phyloP scores from a whole-genome alignment of 2,113 vertebrate species.

The Danionella cerebrum region DNA sequence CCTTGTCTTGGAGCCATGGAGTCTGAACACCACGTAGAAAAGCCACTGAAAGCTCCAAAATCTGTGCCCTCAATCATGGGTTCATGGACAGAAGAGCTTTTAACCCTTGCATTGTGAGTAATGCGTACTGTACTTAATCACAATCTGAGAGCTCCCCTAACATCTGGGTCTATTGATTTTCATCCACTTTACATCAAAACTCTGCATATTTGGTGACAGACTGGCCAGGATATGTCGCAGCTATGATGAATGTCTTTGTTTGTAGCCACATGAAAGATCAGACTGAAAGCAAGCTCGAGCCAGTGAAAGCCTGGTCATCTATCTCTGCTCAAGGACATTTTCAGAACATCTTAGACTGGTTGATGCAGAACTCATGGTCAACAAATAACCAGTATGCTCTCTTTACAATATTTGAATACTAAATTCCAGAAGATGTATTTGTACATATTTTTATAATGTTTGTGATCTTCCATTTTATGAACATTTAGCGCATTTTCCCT shows the following conservation, averaged over 20 bases:
- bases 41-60: conserved; percentile 39
- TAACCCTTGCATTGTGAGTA: conserved; percentile 42
- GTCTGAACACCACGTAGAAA: conserved; percentile 59
- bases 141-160: conserved; percentile 46
- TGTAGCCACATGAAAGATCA: background rate
- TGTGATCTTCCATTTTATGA: too few species aligned
- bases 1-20: conserved; percentile 54
- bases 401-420: too few species aligned
- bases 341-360: background rate
- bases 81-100: conserved; percentile 38
- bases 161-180: conserved; percentile 52
- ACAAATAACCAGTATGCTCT: background rate
- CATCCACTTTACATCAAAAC: conserved; percentile 54
- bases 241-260: conserved; percentile 2
- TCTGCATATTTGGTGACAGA: conserved; percentile 62
- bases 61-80: background rate
- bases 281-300: background rate
- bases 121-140: conserved; percentile 54
- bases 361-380: background rate
- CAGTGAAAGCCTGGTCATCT: background rate
- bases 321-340: conserved; percentile 14
- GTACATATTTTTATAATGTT: too few species aligned
- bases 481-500: too few species aligned
- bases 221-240: conserved; percentile 34
- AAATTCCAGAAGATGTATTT: too few species aligned